These are phyloP conservation scores for Drosophila tropicalis DNA, from an alignment of 1,140 invertebrate genomes.

Conservation along the genomic window DNA sequence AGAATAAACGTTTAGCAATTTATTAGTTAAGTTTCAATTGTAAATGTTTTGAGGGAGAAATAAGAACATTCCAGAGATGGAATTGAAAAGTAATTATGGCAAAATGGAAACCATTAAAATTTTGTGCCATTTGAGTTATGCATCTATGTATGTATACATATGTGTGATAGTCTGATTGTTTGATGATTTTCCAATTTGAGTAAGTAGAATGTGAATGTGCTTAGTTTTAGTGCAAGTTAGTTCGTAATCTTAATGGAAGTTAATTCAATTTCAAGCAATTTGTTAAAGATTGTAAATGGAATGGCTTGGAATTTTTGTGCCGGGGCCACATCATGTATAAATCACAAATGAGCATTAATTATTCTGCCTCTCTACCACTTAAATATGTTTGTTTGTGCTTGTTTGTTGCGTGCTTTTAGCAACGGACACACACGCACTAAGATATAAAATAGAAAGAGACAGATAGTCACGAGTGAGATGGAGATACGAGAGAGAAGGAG, in stretches of 20 bases:
- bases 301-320: background rate
- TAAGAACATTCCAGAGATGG: too few species aligned
- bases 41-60: too few species aligned
- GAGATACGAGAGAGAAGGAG: background rate
- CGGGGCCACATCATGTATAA: background rate
- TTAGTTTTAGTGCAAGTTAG: background rate
- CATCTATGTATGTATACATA: too few species aligned
- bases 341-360: slow-evolving; percentile 20
- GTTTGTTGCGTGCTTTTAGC: slow-evolving; percentile 48
- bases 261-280: slow-evolving; percentile 10
- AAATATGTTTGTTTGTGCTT: slow-evolving; percentile 60
- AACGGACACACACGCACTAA: background rate
- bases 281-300: slow-evolving; percentile 10
- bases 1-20: too few species aligned
- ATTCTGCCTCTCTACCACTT: slow-evolving; percentile 44
- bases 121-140: too few species aligned
- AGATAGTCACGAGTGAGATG: background rate
- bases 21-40: too few species aligned
- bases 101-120: too few species aligned
- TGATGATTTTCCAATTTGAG: too few species aligned
- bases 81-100: too few species aligned
- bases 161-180: too few species aligned
- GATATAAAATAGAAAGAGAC: slow-evolving; percentile 20
- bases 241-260: slow-evolving; percentile 3
- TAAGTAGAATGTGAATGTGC: too few species aligned